Evolutionary conservation across 2,797 vertebrate species (phyloP), one percentile per base, ranked within the genome.

Genomic region (Yasuhikotakia modesta): DNA sequence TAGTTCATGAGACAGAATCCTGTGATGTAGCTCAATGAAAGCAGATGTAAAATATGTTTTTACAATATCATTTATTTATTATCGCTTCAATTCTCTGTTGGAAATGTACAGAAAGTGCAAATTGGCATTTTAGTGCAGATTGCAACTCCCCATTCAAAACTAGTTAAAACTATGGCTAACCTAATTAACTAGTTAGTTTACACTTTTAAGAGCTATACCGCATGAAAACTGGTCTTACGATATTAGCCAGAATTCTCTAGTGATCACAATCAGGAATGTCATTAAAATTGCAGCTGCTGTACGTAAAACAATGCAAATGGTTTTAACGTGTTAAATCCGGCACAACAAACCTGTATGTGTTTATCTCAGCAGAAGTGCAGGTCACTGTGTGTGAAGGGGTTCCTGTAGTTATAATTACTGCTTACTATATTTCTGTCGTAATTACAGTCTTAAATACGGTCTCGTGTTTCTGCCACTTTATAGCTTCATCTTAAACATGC

Each of bases 321-420:
- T 52, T 52, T 3, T 16, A 14, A 0, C 8, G 48, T 52, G 48
- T 52, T 50, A 50, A 50, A 46, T 46, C 50, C 50, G n/a, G 50
- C n/a, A 5, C 17, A 5, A 19, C n/a, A 19, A 55, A 57, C 19
- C 4, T 22, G 21, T 48, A 21, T 58, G n/a, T 60, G 8, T 60
- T 21, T 69, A 61, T 70, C 66, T 65, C 5, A 58, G 64, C 24
- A 65, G 46, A 64, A 21, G 6, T 21, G 43, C 46, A n/a, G 67
- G 14, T 70, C 17, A 77, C 43, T 39, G 60, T 61, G 11, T 70
- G 67, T 70, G 30, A 61, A 35, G 67, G 67, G 46, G 39, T 78
- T 78, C 46, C 76, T 55, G 67, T 53, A 60, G 76, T 19, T 61
- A 60, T 78, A 71, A 71, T 78, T 78, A 78, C 0, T 45, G 32